Percentiles rank a stretch among this genome's conserved stretches.
Evolutionary conservation across 2,113 vertebrate genomes (phyloP).

Genomic region (Garra rufa): DNA sequence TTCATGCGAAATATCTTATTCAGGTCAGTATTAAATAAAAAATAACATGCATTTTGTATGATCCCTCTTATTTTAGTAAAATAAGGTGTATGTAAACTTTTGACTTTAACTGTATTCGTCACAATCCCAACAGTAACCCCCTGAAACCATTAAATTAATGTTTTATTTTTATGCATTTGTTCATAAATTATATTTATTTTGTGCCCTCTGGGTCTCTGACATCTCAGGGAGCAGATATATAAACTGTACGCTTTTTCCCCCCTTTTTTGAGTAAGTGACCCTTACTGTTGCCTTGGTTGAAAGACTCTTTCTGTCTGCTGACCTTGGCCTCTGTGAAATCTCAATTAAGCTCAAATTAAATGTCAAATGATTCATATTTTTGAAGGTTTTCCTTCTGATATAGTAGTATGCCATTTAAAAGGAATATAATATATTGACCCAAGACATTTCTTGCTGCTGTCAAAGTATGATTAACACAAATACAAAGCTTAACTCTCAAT

Average conservation of each 20-base stretch:
- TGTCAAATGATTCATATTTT: neutral
- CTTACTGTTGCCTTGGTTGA: slow-evolving; percentile 38
- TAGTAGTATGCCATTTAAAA: neutral
- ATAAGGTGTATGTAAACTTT: no score
- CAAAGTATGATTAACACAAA: neutral
- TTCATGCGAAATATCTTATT: no score
- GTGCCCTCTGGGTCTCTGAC: slow-evolving; percentile 35
- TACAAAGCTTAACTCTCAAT: neutral
- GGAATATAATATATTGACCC: neutral
- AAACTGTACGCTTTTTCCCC: neutral
- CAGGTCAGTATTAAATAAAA: no score
- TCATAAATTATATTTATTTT: neutral
- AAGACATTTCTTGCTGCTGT: neutral
- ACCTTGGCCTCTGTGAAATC: slow-evolving; percentile 39
- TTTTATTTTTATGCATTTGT: neutral
- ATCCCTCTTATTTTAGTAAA: no score
- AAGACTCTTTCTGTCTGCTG: slow-evolving; percentile 34
- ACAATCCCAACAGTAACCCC: neutral
- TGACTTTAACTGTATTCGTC: no score
- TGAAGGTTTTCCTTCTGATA: neutral
- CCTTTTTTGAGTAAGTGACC: slow-evolving; percentile 20
- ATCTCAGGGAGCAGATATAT: slow-evolving; percentile 35
- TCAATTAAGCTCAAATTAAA: neutral
- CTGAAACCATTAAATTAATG: neutral
- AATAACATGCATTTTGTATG: no score